phyloP scores from a whole-genome alignment of 1,140 invertebrate genomes.

The Ptiloglossa arizonensis region DNA sequence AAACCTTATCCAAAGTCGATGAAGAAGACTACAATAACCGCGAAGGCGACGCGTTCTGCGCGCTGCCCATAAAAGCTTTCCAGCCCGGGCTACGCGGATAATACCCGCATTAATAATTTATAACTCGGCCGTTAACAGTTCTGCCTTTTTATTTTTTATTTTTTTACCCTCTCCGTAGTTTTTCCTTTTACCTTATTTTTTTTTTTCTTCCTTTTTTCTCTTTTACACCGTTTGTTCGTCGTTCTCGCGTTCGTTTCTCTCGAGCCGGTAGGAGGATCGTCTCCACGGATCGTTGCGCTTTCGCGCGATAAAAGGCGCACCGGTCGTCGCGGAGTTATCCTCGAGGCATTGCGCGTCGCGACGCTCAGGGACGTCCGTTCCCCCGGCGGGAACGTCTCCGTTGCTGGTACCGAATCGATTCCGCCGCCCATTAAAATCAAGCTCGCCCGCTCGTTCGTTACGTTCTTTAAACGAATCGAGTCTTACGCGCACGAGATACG shows the following conservation, averaged over 20 bases:
- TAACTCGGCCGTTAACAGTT: constrained; percentile 66
- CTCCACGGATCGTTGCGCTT: not conserved
- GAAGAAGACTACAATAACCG: constrained; percentile 38
- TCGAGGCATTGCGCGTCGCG: not conserved
- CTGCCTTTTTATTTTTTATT: constrained; percentile 9
- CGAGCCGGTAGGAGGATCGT: not conserved
- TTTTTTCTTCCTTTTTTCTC: no score
- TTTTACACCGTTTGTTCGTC: not conserved
- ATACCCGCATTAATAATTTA: constrained; percentile 71
- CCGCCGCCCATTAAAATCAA: constrained; percentile 36
- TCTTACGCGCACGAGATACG: constrained; percentile 10
- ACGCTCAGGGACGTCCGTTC: constrained; percentile 20
- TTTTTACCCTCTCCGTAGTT: no score
- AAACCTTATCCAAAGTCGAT: constrained; percentile 39
- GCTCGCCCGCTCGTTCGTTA: constrained; percentile 20
- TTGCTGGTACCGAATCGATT: constrained; percentile 19
- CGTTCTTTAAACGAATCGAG: constrained; percentile 43
- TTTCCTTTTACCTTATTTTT: no score
- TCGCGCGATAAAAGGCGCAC: constrained; percentile 11
- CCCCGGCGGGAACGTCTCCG: constrained; percentile 15
- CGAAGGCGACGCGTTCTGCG: constrained; percentile 20
- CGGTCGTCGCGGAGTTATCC: not conserved
- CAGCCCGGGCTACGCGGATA: constrained; percentile 52
- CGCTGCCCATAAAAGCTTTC: constrained; percentile 51
- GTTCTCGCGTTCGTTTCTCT: not conserved